Base-by-base conservation (phyloP, 1,140 invertebrate genomes). In the Vollenhovia emeryi region DNA sequence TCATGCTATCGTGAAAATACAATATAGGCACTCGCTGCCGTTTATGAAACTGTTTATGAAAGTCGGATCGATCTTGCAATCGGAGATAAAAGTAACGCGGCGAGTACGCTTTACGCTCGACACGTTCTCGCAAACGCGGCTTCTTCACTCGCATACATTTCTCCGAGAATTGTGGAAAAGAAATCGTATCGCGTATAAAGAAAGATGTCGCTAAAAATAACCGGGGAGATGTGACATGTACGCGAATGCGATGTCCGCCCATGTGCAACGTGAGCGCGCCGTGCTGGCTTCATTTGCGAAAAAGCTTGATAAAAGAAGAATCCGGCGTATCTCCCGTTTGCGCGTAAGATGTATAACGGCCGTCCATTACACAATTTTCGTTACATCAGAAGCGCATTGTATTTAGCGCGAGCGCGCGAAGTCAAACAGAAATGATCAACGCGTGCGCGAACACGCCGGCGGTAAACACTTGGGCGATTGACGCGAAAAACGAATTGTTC, bases 1-100 rank as follows among this genome's bases (percentile, higher is more conserved):
- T 43, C 43, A 43, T 18, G 21, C 36, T 24, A 9, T 55, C 59
- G 30, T 18, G 33, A 15, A 59, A 21, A 74, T 57, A 40, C 36
- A 24, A 48, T 43, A 8, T 30, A 69, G 15, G 18, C 30, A 40
- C 15, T 59, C 27, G 50, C 9, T 1, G 43, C 18, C 33, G 24
- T 21, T 52, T 52, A 52, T 71, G 24, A 50, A n/a, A 59, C 57
- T 3, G 50, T 73, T 55, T 68, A 68, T 69, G 43, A 69, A 45
- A 69, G 40, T 50, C 43, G 1, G 36, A 75, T 75, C n/a, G 27
- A 71, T 45, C n/a, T 33, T 33, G 45, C 27, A 75, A 75, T 43
- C 13, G 52, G 15, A 43, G 33, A 13, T 59, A 59, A 43, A 27
- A 55, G 30, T 18, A n/a, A 57, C n/a, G 30, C 21, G 36, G 33